A percentile compares a stretch with the other conserved stretches of the same genome.
Evolutionary conservation across 64 coral and sea anemone species (phyloP).

Genomic region (Acropora tenuis): DNA sequence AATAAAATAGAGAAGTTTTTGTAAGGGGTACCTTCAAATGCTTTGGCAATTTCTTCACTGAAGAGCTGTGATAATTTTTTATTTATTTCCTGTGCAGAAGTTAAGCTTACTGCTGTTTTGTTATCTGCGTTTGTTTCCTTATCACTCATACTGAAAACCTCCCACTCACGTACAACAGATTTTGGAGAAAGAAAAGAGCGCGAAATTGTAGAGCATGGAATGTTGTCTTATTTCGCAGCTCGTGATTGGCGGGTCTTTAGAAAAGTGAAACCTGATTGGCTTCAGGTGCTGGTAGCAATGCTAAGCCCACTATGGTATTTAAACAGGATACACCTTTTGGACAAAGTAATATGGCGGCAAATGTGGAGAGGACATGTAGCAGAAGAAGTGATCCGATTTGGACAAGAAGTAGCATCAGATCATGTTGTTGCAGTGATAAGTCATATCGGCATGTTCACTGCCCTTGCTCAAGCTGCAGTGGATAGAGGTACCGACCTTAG

Average conservation of each 20-base stretch:
- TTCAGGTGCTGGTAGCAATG: background rate
- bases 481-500: conserved; percentile 33
- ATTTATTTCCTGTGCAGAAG: conserved; percentile 44
- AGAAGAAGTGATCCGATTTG: too few relatives aligned
- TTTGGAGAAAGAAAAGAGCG: background rate
- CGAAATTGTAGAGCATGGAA: background rate
- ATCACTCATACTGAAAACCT: background rate
- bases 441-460: too few relatives aligned
- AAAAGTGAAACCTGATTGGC: conserved; percentile 20
- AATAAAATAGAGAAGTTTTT: too few relatives aligned
- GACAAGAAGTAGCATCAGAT: too few relatives aligned
- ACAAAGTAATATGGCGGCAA: too few relatives aligned
- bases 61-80: conserved; percentile 50
- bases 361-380: too few relatives aligned
- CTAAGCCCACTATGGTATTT: background rate
- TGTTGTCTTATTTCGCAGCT: background rate
- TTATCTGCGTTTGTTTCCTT: background rate
- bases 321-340: background rate
- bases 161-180: too few relatives aligned
- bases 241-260: conserved; percentile 17
- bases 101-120: conserved; percentile 10
- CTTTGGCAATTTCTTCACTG: conserved; percentile 58
- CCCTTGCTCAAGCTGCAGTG: too few relatives aligned
- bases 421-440: too few relatives aligned
- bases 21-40: conserved; percentile 43